Percentiles rank a stretch among this genome's conserved stretches.
Evolutionary conservation across 2,888 invertebrate genomes (phyloP).

Genomic region (Drosophila differens): DNA sequence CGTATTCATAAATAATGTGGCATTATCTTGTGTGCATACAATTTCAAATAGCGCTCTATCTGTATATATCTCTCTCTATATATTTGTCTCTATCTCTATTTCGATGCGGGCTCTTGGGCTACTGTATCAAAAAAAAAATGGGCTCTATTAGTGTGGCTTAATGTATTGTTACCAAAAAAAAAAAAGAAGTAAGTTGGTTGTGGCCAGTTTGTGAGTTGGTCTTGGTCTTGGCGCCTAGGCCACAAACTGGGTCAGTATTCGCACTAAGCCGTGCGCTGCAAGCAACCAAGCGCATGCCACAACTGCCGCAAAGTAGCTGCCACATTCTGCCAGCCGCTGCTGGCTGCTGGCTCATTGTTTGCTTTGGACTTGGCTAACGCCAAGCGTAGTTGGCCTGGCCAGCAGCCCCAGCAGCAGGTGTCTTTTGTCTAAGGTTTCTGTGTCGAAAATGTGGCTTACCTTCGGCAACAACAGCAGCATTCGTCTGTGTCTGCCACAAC

Average conservation of each 20-base stretch:
- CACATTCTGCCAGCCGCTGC: conserved; percentile 21
- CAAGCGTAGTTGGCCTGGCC: conserved; percentile 26
- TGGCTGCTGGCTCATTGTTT: conserved; percentile 56
- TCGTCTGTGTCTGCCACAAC: conserved; percentile 34
- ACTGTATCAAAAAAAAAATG: conserved; percentile 34
- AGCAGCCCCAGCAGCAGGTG: conserved; percentile 60
- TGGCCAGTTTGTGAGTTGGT: conserved; percentile 18
- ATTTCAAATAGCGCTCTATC: not conserved
- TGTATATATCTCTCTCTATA: not conserved
- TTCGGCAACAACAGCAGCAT: conserved; percentile 61
- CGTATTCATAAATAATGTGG: conserved; percentile 62
- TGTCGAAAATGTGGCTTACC: conserved; percentile 78
- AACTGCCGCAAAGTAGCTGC: conserved; percentile 16
- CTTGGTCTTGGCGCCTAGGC: conserved; percentile 11
- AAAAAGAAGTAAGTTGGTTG: not conserved
- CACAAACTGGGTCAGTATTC: conserved; percentile 68
- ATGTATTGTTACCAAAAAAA: conserved; percentile 30
- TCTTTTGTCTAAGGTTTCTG: conserved; percentile 58
- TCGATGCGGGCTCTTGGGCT: conserved; percentile 42
- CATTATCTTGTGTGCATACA: conserved; percentile 34
- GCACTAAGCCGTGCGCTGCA: conserved; percentile 41
- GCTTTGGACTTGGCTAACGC: conserved; percentile 48
- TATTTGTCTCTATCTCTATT: not conserved
- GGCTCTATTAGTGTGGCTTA: conserved; percentile 44
- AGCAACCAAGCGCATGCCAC: conserved; percentile 68